Percentiles rank a stretch among this genome's conserved stretches.
Conservation (phyloP, 2,797 vertebrate genomes). For the Hippocampus kuda region DNA sequence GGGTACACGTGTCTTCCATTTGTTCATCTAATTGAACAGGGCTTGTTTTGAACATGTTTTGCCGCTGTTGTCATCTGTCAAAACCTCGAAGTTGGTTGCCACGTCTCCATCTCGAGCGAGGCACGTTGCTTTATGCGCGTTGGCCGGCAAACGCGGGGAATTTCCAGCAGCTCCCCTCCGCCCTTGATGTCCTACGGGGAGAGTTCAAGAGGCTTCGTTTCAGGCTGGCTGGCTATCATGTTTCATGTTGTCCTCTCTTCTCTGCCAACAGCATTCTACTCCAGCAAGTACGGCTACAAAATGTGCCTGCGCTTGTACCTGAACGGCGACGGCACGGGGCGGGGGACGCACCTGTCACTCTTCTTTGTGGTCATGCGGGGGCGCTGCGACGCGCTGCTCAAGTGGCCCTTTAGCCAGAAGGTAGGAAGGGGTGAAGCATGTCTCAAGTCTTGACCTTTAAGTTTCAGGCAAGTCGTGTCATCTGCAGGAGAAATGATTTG, state of each 20-base stretch:
- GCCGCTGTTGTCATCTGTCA: background rate
- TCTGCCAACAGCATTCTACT: conserved; percentile 80
- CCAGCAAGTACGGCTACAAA: conserved; percentile 95
- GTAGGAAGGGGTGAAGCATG: conserved; percentile 46
- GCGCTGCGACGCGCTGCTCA: conserved; percentile 81
- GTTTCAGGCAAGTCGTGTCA: background rate
- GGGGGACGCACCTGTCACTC: conserved; percentile 84
- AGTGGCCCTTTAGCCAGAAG: conserved; percentile 99
- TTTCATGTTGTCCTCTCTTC: background rate
- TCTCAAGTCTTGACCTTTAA: background rate
- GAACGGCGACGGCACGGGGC: conserved; percentile 89
- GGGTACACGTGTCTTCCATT: too few relatives aligned
- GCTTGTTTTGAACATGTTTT: background rate
- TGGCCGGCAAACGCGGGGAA: conserved; percentile 19
- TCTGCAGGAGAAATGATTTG: too few relatives aligned
- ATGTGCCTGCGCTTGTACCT: conserved; percentile 95
- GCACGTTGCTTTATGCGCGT: background rate
- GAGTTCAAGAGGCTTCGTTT: background rate
- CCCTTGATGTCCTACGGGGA: conserved; percentile 25
- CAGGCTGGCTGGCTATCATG: background rate
- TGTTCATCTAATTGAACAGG: too few relatives aligned
- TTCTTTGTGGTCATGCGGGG: conserved; percentile 98
- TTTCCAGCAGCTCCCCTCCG: conserved; percentile 18
- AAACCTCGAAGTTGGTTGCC: background rate
- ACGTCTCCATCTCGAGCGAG: background rate